Base-by-base conservation (phyloP, 2,888 invertebrate species). In the Tetropium fuscum region DNA sequence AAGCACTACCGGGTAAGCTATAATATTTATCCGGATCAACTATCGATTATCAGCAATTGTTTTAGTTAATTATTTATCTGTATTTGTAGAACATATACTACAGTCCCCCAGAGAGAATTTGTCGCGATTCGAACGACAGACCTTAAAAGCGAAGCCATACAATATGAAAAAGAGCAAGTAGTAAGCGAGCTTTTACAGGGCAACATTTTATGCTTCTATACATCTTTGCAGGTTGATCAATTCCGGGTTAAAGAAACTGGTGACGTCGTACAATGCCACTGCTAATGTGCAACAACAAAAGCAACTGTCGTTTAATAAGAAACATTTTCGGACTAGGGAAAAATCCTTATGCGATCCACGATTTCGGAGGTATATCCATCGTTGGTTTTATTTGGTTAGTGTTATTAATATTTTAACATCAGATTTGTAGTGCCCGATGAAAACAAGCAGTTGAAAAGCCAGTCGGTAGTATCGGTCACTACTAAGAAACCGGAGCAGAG, bases 211-310 rank as follows among this genome's bases (percentile, higher is more conserved):
- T 18, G 22, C 38, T 40, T 36, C 30, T 34, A 41, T n/a, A n/a
- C n/a, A 10, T 49, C 19, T 53, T 66, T 57, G 10, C 16, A 69
- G 66, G 56, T 51, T 69, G 22, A 63, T 69, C 27, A 64, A 65
- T 47, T 53, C 57, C 36, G 67, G 66, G 8, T 49, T 69, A 41
- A 61, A 60, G 34, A 69, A 66, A 53, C 41, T 69, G 10, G 63
- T 63, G 7, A 60, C 55, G 4, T 57, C 57, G 8, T 63, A 60
- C 16, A 64, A 63, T 34, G 53, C 40, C 4, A 60, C 55, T 19
- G 48, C 58, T 4, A 59, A 22, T 20, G 48, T 41, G 32, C 38
- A 47, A 13, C 38, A 30, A 6, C 53, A 56, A 49, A 55, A 25
- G 2, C 53, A 51, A 43, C n/a, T 27, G 8, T n/a, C n/a, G n/a